A percentile compares a stretch with the other conserved stretches of the same genome.
phyloP scores from a whole-genome alignment of 2,113 vertebrate genomes.

The Calypte anna region DNA sequence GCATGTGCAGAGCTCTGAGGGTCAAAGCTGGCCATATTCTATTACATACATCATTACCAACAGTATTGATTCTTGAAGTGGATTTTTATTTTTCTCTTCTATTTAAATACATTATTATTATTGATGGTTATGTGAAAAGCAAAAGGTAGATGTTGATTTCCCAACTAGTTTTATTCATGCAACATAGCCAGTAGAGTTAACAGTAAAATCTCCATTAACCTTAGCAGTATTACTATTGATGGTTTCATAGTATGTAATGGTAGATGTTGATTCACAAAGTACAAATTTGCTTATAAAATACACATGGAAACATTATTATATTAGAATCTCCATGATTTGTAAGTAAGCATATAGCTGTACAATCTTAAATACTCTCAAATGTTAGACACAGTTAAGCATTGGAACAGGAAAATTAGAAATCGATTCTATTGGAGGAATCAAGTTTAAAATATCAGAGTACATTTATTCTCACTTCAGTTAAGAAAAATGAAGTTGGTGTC shows the following conservation, averaged over 20 bases:
- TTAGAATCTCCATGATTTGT: not conserved
- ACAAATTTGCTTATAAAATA: not conserved
- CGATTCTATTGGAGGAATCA: not conserved
- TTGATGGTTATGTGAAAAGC: constrained; percentile 43
- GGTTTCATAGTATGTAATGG: not conserved
- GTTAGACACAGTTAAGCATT: not conserved
- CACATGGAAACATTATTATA: not conserved
- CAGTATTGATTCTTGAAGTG: constrained; percentile 56
- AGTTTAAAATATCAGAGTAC: not conserved
- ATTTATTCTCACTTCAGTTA: not conserved
- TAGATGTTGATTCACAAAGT: constrained; percentile 2
- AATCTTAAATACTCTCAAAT: not conserved
- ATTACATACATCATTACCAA: constrained; percentile 41
- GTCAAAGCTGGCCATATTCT: constrained; percentile 6
- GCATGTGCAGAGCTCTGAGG: not conserved
- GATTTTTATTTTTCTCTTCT: constrained; percentile 60
- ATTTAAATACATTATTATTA: constrained; percentile 68
- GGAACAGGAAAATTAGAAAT: not conserved
- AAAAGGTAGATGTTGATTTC: constrained; percentile 10
- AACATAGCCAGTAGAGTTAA: not conserved
- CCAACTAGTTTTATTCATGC: not conserved
- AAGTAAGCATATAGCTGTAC: not conserved
- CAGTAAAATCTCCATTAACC: constrained; percentile 30
- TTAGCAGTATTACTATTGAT: constrained; percentile 24
- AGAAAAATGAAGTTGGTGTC: not conserved